Evolutionary conservation across 2,888 invertebrate genomes (phyloP), one percentile per base, ranked within the genome.

Genomic region (Sturmia bella): DNA sequence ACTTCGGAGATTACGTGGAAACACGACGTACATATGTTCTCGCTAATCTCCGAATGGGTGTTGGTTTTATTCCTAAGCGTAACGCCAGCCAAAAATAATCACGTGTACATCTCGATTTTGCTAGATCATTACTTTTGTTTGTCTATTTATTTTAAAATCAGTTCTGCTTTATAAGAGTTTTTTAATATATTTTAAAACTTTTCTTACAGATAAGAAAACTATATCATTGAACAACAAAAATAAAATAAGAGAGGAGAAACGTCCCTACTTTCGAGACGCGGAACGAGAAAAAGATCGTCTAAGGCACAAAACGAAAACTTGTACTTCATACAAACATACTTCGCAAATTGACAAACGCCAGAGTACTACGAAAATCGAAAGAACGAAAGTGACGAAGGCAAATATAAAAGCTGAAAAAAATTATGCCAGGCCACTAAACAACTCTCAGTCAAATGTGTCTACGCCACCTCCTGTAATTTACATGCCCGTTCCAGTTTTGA

Each of bases 201-300:
- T 27, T 3, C 1, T 73, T 73, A 1, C 61, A 72, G 72, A 52
- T 41, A 32, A 72, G 21, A 19, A 24, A 21, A 7, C 6, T 13
- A 17, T 13, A 19, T 7, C 3, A 13, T 1, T 37, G 17, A n/a
- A 3, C 5, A 11, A 27, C 12, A 56, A 48, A 41, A 43, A 45
- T 39, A 39, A 7, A 3, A 45, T 5, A 1, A n/a, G 7, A 3
- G 6, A 48, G 2, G 12, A 11, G 12, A 3, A 17, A 17, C 37
- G n/a, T 5, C 75, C 75, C 1, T 75, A 75, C 15, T 75, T 56
- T 41, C 57, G 75, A 2, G 57, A 75, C 27, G 41, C 19, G 41
- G 27, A 59, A 19, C 48, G 75, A 11, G 75, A 75, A 66, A 57
- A 41, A 15, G 75, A 75, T 75, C 75, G 75, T 13, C n/a, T 75